Base-by-base conservation (phyloP, 2,888 invertebrate genomes). In the Drosophila maculinotata region DNA sequence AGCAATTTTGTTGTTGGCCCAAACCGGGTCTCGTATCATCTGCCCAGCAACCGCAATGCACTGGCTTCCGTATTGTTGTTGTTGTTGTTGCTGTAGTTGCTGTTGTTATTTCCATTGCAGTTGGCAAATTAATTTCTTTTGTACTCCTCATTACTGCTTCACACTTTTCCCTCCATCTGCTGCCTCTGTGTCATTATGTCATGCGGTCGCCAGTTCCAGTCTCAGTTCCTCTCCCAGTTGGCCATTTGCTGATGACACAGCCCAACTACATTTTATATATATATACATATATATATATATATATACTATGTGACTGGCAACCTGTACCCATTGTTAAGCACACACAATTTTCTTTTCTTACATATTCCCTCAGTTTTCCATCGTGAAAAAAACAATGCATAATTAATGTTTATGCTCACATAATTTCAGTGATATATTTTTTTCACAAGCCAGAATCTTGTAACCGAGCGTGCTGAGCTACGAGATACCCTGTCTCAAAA, bases 141-240 rank as follows among this genome's bases (percentile, higher is more conserved):
- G 73, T 71, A 33, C 35, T 17, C 14, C 51, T 7, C 25, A n/a
- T 28, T 44, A 39, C 15, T 33, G 25, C 53, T n/a, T n/a, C n/a
- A n/a, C 72, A 36, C 52, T 58, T 49, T 49, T 45, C 51, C 47
- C 53, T 35, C 41, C 33, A 25, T 38, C 38, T 15, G n/a, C 23
- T 30, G n/a, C 9, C 47, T 51, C 39, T 69, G 69, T 72, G 78
- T 79, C 68, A 78, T 78, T 78, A 78, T 78, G 78, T 78, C 79
- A 79, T 75, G 71, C 66, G 79, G 78, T 75, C 69, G 65, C 49
- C 47, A 33, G 64, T 25, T 23, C 8, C 31, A 38, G 23, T 25
- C 28, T 15, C 52, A 35, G 31, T 45, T 25, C 14, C 54, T 54
- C 41, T 36, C 23, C 15, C 48, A 60, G 54, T 42, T 15, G 6